Conservation (phyloP, 2,888 invertebrate genomes). For the Drosophila mulleri region DNA sequence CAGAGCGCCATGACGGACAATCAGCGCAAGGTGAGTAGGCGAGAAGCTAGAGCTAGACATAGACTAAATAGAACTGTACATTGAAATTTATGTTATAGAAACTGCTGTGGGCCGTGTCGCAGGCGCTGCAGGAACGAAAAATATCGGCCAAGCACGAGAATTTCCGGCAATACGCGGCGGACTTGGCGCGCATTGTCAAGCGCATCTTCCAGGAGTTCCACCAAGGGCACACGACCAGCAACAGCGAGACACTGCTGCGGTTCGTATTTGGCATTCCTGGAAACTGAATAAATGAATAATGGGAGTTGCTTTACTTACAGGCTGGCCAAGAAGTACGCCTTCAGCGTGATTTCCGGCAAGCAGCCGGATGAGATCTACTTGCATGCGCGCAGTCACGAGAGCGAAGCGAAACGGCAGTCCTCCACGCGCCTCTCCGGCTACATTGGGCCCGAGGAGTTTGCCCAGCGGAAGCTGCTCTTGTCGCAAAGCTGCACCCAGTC, state of each 20-base stretch:
- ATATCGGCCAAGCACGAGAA: constrained; percentile 88
- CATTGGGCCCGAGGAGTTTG: constrained; percentile 83
- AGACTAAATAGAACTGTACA: no score
- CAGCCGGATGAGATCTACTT: constrained; percentile 88
- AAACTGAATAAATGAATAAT: no score
- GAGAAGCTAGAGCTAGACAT: neutral
- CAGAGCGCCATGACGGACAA: constrained; percentile 81
- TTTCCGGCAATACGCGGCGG: constrained; percentile 90
- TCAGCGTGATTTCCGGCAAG: constrained; percentile 88
- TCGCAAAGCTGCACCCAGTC: constrained; percentile 52
- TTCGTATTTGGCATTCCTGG: constrained; percentile 62
- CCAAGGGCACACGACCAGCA: constrained; percentile 89
- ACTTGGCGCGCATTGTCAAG: constrained; percentile 89
- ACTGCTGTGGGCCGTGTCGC: constrained; percentile 92
- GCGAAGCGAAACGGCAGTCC: constrained; percentile 72
- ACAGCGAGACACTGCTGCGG: constrained; percentile 91
- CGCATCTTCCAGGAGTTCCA: constrained; percentile 87
- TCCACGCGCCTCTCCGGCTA: constrained; percentile 80
- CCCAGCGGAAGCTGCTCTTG: constrained; percentile 70
- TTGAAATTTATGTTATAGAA: constrained; percentile 86
- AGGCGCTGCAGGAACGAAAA: constrained; percentile 90
- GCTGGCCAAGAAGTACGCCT: constrained; percentile 88
- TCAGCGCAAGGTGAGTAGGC: constrained; percentile 83
- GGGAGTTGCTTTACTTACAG: constrained; percentile 81
- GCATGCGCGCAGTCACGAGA: constrained; percentile 78